These are phyloP conservation scores for Rhinoderma darwinii DNA, from an alignment of 2,113 vertebrate genomes.

Conservation along the genomic window DNA sequence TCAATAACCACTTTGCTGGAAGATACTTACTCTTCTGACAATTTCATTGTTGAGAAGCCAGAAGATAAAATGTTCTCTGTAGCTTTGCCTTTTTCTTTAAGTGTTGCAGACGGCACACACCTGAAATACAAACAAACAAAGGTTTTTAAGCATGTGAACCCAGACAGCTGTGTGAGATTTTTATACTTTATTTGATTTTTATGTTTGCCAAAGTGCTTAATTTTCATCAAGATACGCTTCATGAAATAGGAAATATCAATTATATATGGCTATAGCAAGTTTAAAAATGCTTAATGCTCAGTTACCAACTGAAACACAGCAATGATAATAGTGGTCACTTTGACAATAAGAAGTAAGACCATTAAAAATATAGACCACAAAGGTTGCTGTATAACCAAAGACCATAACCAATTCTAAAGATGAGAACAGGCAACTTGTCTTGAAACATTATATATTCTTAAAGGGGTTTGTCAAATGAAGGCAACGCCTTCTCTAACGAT, in stretches of 20 bases:
- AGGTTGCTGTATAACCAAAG: too few species aligned
- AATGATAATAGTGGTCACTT: not conserved
- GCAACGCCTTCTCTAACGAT: too few species aligned
- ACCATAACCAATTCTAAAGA: too few species aligned
- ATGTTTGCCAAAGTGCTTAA: conserved; percentile 1
- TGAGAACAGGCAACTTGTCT: too few species aligned
- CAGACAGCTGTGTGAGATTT: not conserved
- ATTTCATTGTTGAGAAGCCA: conserved; percentile 47
- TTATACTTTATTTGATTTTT: conserved; percentile 6
- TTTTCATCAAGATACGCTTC: not conserved
- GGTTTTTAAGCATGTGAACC: not conserved
- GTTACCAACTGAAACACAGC: not conserved
- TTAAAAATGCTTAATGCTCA: not conserved
- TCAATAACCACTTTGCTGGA: not conserved
- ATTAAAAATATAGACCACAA: too few species aligned
- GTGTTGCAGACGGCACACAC: conserved; percentile 40
- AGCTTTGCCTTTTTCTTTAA: conserved; percentile 57
- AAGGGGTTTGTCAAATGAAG: too few species aligned
- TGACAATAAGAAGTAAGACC: not conserved
- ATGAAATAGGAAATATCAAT: not conserved
- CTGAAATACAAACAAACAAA: conserved; percentile 42
- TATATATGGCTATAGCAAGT: not conserved
- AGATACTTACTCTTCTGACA: conserved; percentile 55
- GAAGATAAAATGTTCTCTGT: conserved; percentile 17
- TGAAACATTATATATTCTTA: too few species aligned